These are phyloP conservation scores for Catocala fraxini DNA, from an alignment of 2,888 invertebrate species.

Conservation along the genomic window DNA sequence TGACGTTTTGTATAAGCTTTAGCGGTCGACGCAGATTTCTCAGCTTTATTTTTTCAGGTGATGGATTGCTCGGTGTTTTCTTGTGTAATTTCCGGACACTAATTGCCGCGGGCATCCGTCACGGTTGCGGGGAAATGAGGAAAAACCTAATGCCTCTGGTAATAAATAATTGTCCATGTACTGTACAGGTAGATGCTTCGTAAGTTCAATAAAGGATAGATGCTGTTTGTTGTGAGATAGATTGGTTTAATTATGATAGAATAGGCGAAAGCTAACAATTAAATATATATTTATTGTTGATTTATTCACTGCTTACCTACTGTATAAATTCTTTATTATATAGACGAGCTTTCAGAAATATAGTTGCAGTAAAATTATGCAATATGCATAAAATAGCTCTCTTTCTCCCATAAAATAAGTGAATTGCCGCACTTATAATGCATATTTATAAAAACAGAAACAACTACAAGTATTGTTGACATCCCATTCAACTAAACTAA, in stretches of 20 bases:
- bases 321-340: too few relatives aligned
- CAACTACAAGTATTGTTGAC: too few relatives aligned
- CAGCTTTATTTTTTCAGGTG: constrained; percentile 82
- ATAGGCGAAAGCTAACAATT: too few relatives aligned
- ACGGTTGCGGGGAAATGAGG: constrained; percentile 70
- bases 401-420: too few relatives aligned
- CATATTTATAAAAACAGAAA: too few relatives aligned
- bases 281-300: too few relatives aligned
- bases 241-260: background rate
- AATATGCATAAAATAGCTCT: too few relatives aligned
- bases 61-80: constrained; percentile 84
- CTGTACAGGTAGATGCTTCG: constrained; percentile 30
- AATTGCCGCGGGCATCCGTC: constrained; percentile 84
- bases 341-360: too few relatives aligned
- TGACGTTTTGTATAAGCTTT: constrained; percentile 68
- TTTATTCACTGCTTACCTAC: too few relatives aligned
- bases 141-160: constrained; percentile 69
- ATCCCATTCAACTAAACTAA: too few relatives aligned
- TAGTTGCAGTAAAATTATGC: too few relatives aligned
- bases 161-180: constrained; percentile 61
- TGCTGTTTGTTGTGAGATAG: constrained; percentile 13
- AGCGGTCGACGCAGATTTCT: constrained; percentile 76
- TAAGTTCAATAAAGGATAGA: constrained; percentile 3
- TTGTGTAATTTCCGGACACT: constrained; percentile 86
- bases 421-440: too few relatives aligned